These are phyloP conservation scores for Indicator indicator DNA, from an alignment of 2,113 vertebrate genomes.

Conservation along the genomic window DNA sequence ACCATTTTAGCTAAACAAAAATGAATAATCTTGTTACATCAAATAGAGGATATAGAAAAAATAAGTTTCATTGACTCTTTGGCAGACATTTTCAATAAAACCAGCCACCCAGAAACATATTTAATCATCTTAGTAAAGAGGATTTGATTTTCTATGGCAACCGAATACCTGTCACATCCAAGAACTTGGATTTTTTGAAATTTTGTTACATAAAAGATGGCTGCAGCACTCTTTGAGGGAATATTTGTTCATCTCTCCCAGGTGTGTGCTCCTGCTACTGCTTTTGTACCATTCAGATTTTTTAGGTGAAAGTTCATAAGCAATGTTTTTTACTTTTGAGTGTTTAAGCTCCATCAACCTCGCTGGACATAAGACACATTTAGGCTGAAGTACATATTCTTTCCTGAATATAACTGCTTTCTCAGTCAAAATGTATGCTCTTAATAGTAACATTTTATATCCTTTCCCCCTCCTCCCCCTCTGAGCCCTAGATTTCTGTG, in stretches of 20 bases:
- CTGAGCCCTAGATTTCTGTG: background rate
- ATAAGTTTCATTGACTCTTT: background rate
- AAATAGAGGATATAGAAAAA: background rate
- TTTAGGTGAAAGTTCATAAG: background rate
- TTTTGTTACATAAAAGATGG: background rate
- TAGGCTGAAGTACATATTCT: background rate
- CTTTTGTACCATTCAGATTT: background rate
- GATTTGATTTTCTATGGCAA: slow-evolving; percentile 32
- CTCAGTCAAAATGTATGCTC: background rate
- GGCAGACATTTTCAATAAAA: slow-evolving; percentile 18
- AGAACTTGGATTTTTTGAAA: background rate
- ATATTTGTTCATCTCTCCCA: background rate
- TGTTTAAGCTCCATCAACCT: background rate
- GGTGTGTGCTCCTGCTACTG: background rate
- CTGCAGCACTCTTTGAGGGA: background rate
- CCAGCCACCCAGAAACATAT: background rate
- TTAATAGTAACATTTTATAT: background rate
- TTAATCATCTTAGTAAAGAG: slow-evolving; percentile 11
- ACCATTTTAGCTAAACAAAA: background rate
- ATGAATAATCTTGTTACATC: background rate
- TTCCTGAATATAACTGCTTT: background rate
- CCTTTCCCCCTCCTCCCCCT: too few species aligned
- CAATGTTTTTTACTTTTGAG: background rate
- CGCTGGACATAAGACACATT: background rate
- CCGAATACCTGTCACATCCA: background rate